A percentile compares a stretch with the other conserved stretches of the same genome.
These are phyloP conservation scores for Ailurus styani DNA, from an alignment of 2,113 vertebrate genomes.

Conservation along the genomic window DNA sequence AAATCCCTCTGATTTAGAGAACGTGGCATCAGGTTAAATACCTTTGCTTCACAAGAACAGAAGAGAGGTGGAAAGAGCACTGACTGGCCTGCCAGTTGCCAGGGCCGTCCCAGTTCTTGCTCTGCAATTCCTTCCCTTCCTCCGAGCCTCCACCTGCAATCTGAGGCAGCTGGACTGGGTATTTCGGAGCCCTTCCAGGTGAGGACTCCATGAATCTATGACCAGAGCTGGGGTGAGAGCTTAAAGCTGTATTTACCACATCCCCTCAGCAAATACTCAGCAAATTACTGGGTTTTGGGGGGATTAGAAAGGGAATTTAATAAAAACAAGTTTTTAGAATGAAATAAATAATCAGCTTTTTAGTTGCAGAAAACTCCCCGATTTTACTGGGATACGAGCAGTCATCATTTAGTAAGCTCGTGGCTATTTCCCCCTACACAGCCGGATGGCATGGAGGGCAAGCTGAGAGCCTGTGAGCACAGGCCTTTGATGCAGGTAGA, in stretches of 20 bases:
- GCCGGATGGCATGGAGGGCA: too few species aligned
- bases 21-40: not conserved
- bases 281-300: not conserved
- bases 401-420: not conserved
- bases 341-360: not conserved
- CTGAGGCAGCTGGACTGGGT: not conserved
- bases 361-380: not conserved
- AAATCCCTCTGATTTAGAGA: slow-evolving; percentile 58
- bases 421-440: not conserved
- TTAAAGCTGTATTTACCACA: not conserved
- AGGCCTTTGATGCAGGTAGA: not conserved
- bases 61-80: not conserved
- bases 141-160: not conserved
- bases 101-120: not conserved
- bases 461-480: not conserved
- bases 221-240: not conserved
- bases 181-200: not conserved
- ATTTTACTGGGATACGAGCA: not conserved
- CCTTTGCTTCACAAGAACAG: not conserved
- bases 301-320: not conserved
- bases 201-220: not conserved
- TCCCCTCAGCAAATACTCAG: not conserved
- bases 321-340: not conserved
- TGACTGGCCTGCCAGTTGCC: not conserved
- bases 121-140: not conserved